A percentile compares a stretch with the other conserved stretches of the same genome.
Conservation (phyloP, 2,797 vertebrate genomes). For the Sebastes trivittatus region DNA sequence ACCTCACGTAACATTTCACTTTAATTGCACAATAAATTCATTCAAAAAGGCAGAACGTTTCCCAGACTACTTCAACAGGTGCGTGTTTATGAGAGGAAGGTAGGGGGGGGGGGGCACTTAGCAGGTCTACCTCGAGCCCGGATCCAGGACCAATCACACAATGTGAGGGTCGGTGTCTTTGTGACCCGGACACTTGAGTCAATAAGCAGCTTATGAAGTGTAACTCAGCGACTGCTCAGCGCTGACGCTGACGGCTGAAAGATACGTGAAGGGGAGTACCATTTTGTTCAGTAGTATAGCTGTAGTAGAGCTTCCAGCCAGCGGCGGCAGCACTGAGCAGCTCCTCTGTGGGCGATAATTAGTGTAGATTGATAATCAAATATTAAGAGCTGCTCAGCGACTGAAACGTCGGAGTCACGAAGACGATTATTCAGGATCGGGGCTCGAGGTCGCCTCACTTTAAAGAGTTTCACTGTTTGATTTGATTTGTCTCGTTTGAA, state of each 20-base stretch:
- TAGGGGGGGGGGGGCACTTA: not conserved
- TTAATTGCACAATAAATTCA: not conserved
- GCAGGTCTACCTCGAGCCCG: not conserved
- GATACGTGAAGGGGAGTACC: not conserved
- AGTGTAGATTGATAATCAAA: not conserved
- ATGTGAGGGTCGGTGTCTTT: not conserved
- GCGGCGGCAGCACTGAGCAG: not conserved
- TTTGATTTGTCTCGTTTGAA: not conserved
- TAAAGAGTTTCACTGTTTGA: not conserved
- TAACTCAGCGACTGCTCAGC: not conserved
- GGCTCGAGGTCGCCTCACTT: not conserved
- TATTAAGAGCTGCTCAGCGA: not conserved
- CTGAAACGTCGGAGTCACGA: not conserved
- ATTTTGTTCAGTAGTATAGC: slow-evolving; percentile 12
- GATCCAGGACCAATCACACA: not conserved
- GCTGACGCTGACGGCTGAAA: not conserved
- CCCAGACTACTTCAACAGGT: not conserved
- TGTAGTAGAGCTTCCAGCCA: not conserved
- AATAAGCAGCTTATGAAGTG: not conserved
- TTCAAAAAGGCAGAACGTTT: not conserved
- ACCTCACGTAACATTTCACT: not conserved
- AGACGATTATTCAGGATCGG: not conserved
- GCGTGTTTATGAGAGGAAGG: not conserved
- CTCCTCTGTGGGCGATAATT: no score
- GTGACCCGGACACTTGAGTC: not conserved